Evolutionary conservation across 2,888 invertebrate species (phyloP), one percentile per base, ranked within the genome.

Genomic region (Agonum fuliginosum): DNA sequence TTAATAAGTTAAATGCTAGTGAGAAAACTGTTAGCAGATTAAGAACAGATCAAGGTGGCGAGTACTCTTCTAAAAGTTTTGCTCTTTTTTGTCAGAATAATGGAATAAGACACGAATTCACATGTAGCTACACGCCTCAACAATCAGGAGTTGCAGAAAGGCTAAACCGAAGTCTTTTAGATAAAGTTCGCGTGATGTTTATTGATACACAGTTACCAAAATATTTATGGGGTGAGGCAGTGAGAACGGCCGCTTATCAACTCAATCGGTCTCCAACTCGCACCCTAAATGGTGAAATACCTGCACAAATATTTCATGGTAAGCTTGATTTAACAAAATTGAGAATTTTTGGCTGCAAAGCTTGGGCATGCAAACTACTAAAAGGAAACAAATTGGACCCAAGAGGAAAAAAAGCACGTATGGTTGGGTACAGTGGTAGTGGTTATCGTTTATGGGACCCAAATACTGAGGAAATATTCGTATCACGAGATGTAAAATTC

Each of bases 291-390:
- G 69, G 62, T 12, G 10, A 41, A 54, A 46, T 65, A 27, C 79
- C 79, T 70, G 78, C 70, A 48, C 14, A 74, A 20, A 37, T 62
- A 65, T 78, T 37, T 20, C 17, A 41, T 19, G 70, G 62, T 14
- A 73, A 65, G 30, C 37, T 46, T 24, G 27, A 74, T 12, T 37
- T 74, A n/a, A 19, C 54, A 2, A 74, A 78, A 41, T 37, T 78
- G 43, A 73, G 46, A 14, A 27, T 79, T 54, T 74, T 79, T 79
- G 78, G 73, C 22, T 65, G 58, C 2, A 78, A 62, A 58, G 67
- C 54, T n/a, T 79, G 79, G 72, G 41, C 67, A 3, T 51, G 22
- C 22, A 43, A 22, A 24, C 24, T 69, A 22, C 43, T 43, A 43
- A n/a, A 10, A 4, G 19, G 24, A 19, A 19, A 41, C 6, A 46